Evolutionary conservation across 2,888 invertebrate genomes (phyloP), one percentile per base, ranked within the genome.

Genomic region (Phymatocera aterrima): DNA sequence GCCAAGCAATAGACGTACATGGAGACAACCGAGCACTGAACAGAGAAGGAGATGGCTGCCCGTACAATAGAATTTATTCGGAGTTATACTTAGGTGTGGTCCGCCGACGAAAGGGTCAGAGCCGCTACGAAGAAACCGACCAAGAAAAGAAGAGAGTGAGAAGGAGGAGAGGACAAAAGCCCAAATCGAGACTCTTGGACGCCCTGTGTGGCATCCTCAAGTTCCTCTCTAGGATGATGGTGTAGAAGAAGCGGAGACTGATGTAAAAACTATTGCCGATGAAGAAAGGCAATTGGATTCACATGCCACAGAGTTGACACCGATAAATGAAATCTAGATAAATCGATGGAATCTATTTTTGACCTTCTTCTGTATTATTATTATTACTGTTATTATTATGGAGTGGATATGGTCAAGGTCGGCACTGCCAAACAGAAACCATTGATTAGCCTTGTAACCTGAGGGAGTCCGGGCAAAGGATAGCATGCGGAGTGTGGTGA

Each of bases 61-160:
- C 43, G 68, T 3, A 72, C 72, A 31, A 34, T 72, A 18, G 72
- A 72, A 51, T 72, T 15, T 72, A 72, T 72, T 72, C 72, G 18
- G 34, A 54, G 72, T 72, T 72, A 72, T 72, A 72, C 72, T 31
- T 51, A 72, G 72, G 72, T 72, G 72, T 72, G 72, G 72, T 37
- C 54, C 72, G 37, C 12, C 48, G 72, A 46, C 72, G 51, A 37
- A 72, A 48, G 51, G 54, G 54, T 46, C 68, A 31, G 48, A 51
- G 5, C 51, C 61, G 61, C 34, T 64, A 64, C 61, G 61, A 64
- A 64, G 61, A 64, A 64, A 37, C 61, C 34, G 31, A 46, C 4
- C 24, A 10, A 64, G 61, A 64, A 12, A 40, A 34, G 65, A 4
- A 37, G 21, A 37, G 37, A 40, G 24, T 8, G 24, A 40, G 31